phyloP scores from a whole-genome alignment of 2,888 invertebrate genomes.

The Marasmarcha lunaedactyla region DNA sequence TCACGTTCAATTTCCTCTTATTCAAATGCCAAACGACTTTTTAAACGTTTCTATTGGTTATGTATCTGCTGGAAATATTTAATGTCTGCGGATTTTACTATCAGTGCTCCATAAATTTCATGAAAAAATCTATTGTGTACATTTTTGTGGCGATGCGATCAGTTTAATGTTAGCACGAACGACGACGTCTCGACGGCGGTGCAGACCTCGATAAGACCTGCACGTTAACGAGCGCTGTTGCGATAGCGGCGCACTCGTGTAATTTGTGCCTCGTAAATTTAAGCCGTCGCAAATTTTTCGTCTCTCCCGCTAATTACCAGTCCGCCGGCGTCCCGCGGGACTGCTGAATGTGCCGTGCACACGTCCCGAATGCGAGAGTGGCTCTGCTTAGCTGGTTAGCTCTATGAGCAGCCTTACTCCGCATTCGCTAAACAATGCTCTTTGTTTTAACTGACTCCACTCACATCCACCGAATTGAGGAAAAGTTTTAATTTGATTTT shows the following conservation, averaged over 20 bases:
- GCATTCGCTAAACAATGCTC: slow-evolving; percentile 53
- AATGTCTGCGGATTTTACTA: no score
- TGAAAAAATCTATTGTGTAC: slow-evolving; percentile 1
- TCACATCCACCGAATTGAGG: slow-evolving; percentile 39
- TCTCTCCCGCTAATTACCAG: slow-evolving; percentile 66
- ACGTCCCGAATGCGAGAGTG: slow-evolving; percentile 60
- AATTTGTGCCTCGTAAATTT: slow-evolving; percentile 71
- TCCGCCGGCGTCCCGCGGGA: slow-evolving; percentile 58
- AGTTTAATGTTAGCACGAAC: slow-evolving; percentile 33
- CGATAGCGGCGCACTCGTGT: slow-evolving; percentile 64
- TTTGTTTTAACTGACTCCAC: slow-evolving; percentile 55
- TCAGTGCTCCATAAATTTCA: no score
- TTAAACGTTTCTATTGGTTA: no score
- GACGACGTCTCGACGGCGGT: slow-evolving; percentile 15
- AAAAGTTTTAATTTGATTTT: no score
- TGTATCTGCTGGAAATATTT: no score
- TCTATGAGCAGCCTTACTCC: slow-evolving; percentile 37
- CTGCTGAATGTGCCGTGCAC: slow-evolving; percentile 61
- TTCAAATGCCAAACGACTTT: no score
- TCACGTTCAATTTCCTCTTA: background rate
- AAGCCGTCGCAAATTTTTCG: slow-evolving; percentile 69
- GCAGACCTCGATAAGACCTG: slow-evolving; percentile 57
- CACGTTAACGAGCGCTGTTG: slow-evolving; percentile 61
- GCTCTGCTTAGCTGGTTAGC: slow-evolving; percentile 33
- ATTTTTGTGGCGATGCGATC: slow-evolving; percentile 38